Percentiles rank a stretch among this genome's conserved stretches.
These are phyloP conservation scores for Phalacrocorax aristotelis DNA, from an alignment of 2,113 vertebrate species.

Conservation along the genomic window DNA sequence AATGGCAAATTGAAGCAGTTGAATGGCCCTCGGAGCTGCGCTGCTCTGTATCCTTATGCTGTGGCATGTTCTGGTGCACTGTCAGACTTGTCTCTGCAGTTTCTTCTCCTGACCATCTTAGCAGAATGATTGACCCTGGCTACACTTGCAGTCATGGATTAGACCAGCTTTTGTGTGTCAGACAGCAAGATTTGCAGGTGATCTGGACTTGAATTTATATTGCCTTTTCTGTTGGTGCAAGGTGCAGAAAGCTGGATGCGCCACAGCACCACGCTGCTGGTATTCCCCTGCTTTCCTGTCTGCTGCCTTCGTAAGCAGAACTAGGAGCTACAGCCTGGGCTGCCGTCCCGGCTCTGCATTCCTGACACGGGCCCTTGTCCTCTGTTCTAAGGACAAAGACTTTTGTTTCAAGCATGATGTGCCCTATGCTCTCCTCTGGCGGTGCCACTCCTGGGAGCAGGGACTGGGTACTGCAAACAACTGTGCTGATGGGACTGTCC, in stretches of 20 bases:
- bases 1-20: background rate
- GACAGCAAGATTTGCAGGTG: background rate
- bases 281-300: rapidly evolving
- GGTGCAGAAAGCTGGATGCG: rapidly evolving
- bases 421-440: background rate
- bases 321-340: background rate
- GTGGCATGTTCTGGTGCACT: rapidly evolving
- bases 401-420: background rate
- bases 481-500: background rate
- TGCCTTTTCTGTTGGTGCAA: rapidly evolving
- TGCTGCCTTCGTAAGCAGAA: background rate
- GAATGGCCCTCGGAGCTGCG: background rate
- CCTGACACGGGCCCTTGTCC: background rate
- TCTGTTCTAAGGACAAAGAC: background rate
- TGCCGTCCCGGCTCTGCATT: background rate
- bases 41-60: rapidly evolving
- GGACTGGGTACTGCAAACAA: background rate
- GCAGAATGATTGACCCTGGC: background rate
- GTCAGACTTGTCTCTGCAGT: background rate
- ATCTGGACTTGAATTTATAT: background rate
- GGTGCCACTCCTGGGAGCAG: background rate
- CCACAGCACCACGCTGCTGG: rapidly evolving
- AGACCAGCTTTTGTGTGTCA: background rate
- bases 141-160: rapidly evolving
- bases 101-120: background rate